Conservation (phyloP, 2,797 vertebrate genomes). For the Paguma larvata region DNA sequence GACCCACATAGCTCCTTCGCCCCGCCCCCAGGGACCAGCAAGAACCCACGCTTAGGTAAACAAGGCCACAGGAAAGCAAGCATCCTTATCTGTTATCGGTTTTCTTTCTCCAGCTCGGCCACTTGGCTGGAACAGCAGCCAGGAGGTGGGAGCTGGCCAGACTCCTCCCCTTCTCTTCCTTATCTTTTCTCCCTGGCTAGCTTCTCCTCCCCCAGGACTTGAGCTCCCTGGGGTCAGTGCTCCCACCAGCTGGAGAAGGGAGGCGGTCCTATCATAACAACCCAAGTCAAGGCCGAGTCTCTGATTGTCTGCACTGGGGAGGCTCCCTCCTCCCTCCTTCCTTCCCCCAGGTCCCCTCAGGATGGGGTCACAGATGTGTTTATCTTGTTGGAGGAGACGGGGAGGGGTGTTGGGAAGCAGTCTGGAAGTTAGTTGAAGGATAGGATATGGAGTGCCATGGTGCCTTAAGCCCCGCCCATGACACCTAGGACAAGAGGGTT, state of each 20-base stretch:
- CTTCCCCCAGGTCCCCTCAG: not conserved
- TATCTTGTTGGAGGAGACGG: conserved; percentile 1
- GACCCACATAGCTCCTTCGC: conserved; percentile 41
- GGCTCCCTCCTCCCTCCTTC: not conserved
- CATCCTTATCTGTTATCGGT: conserved; percentile 83
- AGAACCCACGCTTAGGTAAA: conserved; percentile 84
- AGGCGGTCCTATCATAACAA: conserved; percentile 61
- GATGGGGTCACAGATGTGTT: conserved; percentile 34
- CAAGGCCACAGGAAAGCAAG: conserved; percentile 83
- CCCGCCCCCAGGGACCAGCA: conserved; percentile 77
- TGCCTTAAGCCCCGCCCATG: not conserved
- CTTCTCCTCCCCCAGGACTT: conserved; percentile 12
- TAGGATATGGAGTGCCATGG: not conserved
- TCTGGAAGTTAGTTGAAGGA: not conserved
- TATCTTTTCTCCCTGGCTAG: conserved; percentile 25
- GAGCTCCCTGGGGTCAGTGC: conserved; percentile 61
- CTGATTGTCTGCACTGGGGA: conserved; percentile 55
- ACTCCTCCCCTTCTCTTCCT: conserved; percentile 66
- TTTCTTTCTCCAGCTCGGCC: conserved; percentile 72
- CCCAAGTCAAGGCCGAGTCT: conserved; percentile 71
- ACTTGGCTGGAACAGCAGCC: conserved; percentile 57
- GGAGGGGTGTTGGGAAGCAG: not conserved
- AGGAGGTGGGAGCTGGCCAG: conserved; percentile 49
- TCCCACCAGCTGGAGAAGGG: conserved; percentile 70
- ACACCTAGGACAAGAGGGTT: not conserved